Conservation (phyloP, 2,888 invertebrate genomes). For the Pelosia muscerda region DNA sequence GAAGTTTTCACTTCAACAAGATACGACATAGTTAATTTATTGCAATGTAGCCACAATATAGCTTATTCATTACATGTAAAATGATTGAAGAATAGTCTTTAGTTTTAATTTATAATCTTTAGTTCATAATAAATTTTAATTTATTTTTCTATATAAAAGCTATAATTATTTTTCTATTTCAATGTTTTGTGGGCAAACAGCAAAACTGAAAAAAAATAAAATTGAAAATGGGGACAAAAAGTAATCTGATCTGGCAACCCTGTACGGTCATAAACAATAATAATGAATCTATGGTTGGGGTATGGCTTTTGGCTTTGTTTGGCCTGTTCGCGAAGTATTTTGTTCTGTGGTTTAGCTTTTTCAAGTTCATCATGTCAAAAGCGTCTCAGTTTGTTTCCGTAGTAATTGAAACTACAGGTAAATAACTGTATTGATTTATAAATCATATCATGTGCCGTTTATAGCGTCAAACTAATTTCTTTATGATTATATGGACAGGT, state of each 20-base stretch:
- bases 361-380: not conserved
- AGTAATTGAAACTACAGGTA: conserved; percentile 29
- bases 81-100: too few relatives aligned
- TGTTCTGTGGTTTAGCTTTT: not conserved
- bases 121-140: too few relatives aligned
- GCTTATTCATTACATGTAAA: too few relatives aligned
- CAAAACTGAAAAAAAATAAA: too few relatives aligned
- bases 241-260: not conserved
- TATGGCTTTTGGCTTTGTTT: not conserved
- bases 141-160: too few relatives aligned
- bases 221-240: not conserved
- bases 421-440: not conserved
- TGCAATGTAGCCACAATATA: too few relatives aligned
- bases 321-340: too few relatives aligned
- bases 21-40: not conserved
- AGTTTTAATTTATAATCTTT: too few relatives aligned
- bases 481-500: not conserved
- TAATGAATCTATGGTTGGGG: too few relatives aligned
- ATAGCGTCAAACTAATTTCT: not conserved
- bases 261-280: not conserved
- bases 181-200: too few relatives aligned
- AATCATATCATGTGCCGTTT: not conserved
- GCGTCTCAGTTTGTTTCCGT: conserved; percentile 7
- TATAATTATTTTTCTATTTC: too few relatives aligned
- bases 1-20: too few relatives aligned